Evolutionary conservation across 2,888 invertebrate species (phyloP).

Genomic region (Morpho deidamia): DNA sequence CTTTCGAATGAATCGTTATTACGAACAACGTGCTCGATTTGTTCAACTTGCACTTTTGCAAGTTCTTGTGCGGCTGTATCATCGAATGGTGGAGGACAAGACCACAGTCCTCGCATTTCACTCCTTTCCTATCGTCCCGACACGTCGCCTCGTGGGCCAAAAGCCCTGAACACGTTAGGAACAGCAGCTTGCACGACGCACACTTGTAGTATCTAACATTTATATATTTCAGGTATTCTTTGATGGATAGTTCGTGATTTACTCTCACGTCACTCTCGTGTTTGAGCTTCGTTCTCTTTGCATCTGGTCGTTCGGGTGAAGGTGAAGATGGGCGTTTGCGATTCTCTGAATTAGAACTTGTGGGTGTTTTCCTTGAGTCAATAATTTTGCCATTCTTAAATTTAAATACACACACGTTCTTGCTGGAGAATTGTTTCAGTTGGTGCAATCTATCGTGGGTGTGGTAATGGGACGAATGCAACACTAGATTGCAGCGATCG

Average conservation of each 20-base stretch:
- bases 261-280: background rate
- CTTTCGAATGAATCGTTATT: background rate
- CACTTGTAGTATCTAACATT: slow-evolving; percentile 6
- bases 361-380: background rate
- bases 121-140: background rate
- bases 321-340: background rate
- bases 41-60: background rate
- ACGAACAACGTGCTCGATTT: background rate
- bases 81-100: slow-evolving; percentile 2
- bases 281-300: background rate
- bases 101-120: slow-evolving; percentile 3
- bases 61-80: slow-evolving; percentile 2
- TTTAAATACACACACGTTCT: slow-evolving; percentile 1
- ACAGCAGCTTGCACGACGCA: slow-evolving; percentile 11
- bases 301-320: background rate
- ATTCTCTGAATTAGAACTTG: background rate
- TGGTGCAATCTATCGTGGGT: slow-evolving; percentile 9
- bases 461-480: background rate
- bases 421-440: slow-evolving; percentile 1
- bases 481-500: slow-evolving; percentile 7
- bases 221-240: background rate
- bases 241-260: background rate
- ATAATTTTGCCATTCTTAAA: background rate
- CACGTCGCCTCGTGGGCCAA: slow-evolving; percentile 6
- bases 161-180: slow-evolving; percentile 6